Evolutionary conservation across 2,113 vertebrate genomes (phyloP), one percentile per base, ranked within the genome.

Genomic region (Eudorcas thomsonii): DNA sequence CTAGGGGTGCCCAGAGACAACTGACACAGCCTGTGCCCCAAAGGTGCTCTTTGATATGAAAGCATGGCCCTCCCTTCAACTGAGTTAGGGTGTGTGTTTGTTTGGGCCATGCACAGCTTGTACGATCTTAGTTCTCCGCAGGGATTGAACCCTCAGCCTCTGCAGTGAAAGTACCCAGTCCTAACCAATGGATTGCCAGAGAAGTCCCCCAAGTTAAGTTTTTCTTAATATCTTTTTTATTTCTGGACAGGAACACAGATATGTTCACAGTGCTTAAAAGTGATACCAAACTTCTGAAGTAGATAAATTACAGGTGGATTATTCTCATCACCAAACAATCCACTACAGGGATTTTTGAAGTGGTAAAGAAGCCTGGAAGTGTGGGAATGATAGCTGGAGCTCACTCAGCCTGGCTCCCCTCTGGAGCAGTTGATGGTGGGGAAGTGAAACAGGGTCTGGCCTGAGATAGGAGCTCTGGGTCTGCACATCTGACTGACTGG

Each of bases 401-500:
- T 59, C 55, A 50, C 74, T 19, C 16, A 10, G 85, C 33, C 57
- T 7, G 45, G 90, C 54, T 25, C 43, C 54, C 62, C 59, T 33
- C 5, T 0, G 9, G 67, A 25, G 45, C 39, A 21, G 86, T 14
- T 55, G 14, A 19, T 39, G 82, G 25, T 21, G 43, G 50, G 2
- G 77, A 77, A 50, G 26, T 30, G 30, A 59, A 21, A 50, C 15
- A 23, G 28, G n/a, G 30, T 33, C 87, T 28, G 85, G 87, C 55
- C 4, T 26, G 64, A 60, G 92, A 43, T 16, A 36, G 87, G 95
- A 25, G 19, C 80, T 48, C 64, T 6, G 2, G 33, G 25, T 78
- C 36, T 7, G 0, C 0, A 23, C 25, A 19, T n/a, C 1, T 3
- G 36, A 23, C 39, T 0, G 50, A 33, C 59, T 9, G 23, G 62